phyloP scores from a whole-genome alignment of 2,888 invertebrate genomes.

The Euplexia lucipara region DNA sequence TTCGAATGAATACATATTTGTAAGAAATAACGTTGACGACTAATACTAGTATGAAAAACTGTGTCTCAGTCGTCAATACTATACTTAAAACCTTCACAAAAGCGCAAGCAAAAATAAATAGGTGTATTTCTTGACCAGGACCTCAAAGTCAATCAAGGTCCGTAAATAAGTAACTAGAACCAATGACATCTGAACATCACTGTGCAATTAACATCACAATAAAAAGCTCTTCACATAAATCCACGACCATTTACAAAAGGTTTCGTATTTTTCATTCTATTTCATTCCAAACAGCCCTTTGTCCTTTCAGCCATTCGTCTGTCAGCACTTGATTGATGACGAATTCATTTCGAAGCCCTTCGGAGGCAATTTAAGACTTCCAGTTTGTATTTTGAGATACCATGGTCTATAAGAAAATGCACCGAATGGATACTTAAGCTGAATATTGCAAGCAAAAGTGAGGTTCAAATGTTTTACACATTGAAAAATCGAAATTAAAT shows the following conservation, averaged over 20 bases:
- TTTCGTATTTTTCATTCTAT: constrained; percentile 68
- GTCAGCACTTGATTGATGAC: constrained; percentile 80
- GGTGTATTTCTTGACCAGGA: not conserved
- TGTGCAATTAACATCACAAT: constrained; percentile 58
- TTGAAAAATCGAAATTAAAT: too few species aligned
- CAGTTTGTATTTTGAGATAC: constrained; percentile 16
- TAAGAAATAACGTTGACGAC: too few species aligned
- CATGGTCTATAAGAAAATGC: not conserved
- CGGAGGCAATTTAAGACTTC: constrained; percentile 51
- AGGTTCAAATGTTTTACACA: too few species aligned
- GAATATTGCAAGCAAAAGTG: too few species aligned
- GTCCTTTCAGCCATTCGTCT: constrained; percentile 71
- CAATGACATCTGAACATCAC: constrained; percentile 38
- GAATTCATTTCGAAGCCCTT: constrained; percentile 69
- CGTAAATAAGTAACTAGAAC: not conserved
- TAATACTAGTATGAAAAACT: too few species aligned
- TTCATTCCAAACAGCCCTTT: constrained; percentile 74
- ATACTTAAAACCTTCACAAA: too few species aligned
- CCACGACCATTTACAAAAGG: constrained; percentile 47
- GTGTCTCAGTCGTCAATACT: too few species aligned
- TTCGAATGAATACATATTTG: too few species aligned
- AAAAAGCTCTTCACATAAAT: constrained; percentile 53
- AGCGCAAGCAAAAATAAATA: too few species aligned
- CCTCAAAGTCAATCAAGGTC: not conserved
- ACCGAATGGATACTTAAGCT: too few species aligned